phyloP scores from a whole-genome alignment of 2,888 invertebrate genomes.

The Zaprionus bogoriensis region DNA sequence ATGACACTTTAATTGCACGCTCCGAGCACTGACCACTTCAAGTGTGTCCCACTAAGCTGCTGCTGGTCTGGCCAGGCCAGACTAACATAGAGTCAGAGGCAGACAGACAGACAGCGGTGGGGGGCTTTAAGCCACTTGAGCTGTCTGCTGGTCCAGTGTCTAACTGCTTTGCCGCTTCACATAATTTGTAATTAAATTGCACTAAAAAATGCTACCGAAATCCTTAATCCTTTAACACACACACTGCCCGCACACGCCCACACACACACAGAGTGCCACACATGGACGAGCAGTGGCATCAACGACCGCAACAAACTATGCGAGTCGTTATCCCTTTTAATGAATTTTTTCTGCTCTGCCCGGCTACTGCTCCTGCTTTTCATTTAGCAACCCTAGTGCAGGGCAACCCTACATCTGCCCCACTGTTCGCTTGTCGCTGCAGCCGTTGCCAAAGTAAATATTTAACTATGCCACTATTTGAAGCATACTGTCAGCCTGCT shows the following conservation, averaged over 20 bases:
- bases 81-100: neutral
- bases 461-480: slow-evolving; percentile 74
- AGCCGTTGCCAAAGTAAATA: slow-evolving; percentile 71
- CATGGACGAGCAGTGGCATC: slow-evolving; percentile 18
- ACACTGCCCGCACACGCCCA: slow-evolving; percentile 9
- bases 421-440: slow-evolving; percentile 32
- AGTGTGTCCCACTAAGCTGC: slow-evolving; percentile 12
- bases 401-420: neutral
- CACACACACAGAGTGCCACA: slow-evolving; percentile 9
- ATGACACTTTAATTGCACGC: slow-evolving; percentile 5
- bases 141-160: slow-evolving; percentile 27
- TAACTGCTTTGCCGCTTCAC: slow-evolving; percentile 54
- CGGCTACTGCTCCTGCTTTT: slow-evolving; percentile 58
- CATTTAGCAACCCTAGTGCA: slow-evolving; percentile 43
- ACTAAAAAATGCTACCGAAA: slow-evolving; percentile 64
- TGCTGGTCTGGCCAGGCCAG: slow-evolving; percentile 7
- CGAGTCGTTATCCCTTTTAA: slow-evolving; percentile 76
- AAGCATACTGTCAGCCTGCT: slow-evolving; percentile 71
- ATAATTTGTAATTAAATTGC: slow-evolving; percentile 74
- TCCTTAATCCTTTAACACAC: slow-evolving; percentile 57
- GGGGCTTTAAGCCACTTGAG: slow-evolving; percentile 22
- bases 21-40: slow-evolving; percentile 6
- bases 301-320: slow-evolving; percentile 59
- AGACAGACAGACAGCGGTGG: neutral
- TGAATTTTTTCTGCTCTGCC: slow-evolving; percentile 71